phyloP scores from a whole-genome alignment of 1,140 invertebrate species.

The Sarcophaga peregrina region DNA sequence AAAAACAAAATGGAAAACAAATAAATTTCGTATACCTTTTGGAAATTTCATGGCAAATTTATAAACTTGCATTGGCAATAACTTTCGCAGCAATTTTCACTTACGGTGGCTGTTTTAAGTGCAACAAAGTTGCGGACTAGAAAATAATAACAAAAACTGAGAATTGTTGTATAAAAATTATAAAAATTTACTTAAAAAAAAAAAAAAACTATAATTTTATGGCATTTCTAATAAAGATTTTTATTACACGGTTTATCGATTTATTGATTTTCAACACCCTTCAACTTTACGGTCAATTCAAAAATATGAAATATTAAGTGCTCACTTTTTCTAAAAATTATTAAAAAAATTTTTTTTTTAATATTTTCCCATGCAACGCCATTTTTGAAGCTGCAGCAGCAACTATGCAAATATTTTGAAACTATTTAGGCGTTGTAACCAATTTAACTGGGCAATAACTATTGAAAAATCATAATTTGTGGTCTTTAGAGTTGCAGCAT shows the following conservation, averaged over 20 bases:
- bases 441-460: conserved; percentile 1
- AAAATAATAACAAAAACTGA: neutral
- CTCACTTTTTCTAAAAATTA: neutral
- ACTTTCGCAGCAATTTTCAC: conserved; percentile 18
- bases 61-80: neutral
- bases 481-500: neutral
- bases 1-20: neutral
- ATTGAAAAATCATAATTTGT: neutral
- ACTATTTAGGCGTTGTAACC: neutral
- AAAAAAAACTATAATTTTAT: too few relatives aligned
- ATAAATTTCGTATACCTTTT: neutral
- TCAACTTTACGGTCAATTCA: conserved; percentile 1
- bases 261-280: conserved; percentile 17
- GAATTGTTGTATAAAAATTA: too few relatives aligned
- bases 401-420: neutral
- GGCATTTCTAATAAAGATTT: too few relatives aligned
- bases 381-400: neutral
- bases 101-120: neutral
- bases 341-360: neutral
- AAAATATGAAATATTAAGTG: neutral
- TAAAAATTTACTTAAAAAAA: too few relatives aligned
- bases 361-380: neutral
- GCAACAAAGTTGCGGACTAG: neutral
- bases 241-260: neutral
- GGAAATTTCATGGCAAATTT: neutral